A percentile compares a stretch with the other conserved stretches of the same genome.
Evolutionary conservation across 1,140 invertebrate species (phyloP).

Genomic region (Magallana ariakensis): DNA sequence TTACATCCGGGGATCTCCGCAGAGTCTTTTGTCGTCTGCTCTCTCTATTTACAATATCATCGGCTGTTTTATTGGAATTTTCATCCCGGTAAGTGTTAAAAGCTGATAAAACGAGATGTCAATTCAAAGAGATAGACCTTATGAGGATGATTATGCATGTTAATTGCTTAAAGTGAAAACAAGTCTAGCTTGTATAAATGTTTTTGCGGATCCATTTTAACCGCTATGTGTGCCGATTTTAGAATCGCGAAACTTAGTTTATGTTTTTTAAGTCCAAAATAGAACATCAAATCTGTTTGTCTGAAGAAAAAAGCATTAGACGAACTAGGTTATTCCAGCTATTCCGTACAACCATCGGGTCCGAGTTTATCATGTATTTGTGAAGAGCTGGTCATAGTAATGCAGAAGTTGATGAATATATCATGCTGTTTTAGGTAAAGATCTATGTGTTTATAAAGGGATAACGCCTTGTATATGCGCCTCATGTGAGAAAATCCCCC

Average conservation of each 20-base stretch:
- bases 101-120: not conserved
- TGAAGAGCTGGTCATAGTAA: no score
- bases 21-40: not conserved
- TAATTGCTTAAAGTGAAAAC: constrained; percentile 8
- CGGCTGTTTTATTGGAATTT: not conserved
- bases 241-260: not conserved
- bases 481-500: no score
- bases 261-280: not conserved
- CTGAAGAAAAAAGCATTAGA: not conserved
- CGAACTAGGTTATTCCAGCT: not conserved
- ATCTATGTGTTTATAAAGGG: no score
- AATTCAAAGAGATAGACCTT: not conserved
- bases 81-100: not conserved
- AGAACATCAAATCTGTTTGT: not conserved
- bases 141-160: constrained; percentile 3
- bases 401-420: no score
- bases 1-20: not conserved
- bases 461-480: no score
- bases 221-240: not conserved
- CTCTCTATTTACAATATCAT: not conserved
- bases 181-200: constrained; percentile 13
- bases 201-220: not conserved
- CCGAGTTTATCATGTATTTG: no score
- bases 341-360: not conserved
- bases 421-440: no score